phyloP scores from a whole-genome alignment of 2,113 vertebrate species.

The Polyodon spathula region DNA sequence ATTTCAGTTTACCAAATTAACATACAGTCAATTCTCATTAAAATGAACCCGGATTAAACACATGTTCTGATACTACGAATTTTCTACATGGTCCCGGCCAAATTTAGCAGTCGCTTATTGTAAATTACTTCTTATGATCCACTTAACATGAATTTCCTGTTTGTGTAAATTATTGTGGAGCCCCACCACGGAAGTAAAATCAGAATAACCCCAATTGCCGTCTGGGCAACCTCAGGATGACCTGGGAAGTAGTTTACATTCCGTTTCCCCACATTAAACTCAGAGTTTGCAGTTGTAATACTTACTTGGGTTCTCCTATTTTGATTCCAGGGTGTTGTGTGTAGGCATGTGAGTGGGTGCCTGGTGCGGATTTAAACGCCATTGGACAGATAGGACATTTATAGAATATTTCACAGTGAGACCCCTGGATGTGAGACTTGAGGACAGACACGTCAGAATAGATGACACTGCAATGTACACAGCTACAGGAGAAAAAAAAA shows the following conservation, averaged over 20 bases:
- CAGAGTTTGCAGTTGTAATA: constrained; percentile 19
- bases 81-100: no score
- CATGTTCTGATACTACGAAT: no score
- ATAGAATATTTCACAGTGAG: constrained; percentile 96
- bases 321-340: constrained; percentile 93
- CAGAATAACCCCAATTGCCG: no score
- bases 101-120: not conserved
- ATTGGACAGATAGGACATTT: constrained; percentile 97
- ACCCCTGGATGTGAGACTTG: constrained; percentile 89
- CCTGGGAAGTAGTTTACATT: no score
- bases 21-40: not conserved
- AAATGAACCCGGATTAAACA: no score
- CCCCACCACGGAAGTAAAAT: no score
- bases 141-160: no score
- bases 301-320: constrained; percentile 94
- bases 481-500: constrained; percentile 59
- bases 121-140: no score
- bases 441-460: constrained; percentile 82
- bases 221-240: no score
- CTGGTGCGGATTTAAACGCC: constrained; percentile 93
- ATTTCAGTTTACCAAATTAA: not conserved
- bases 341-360: constrained; percentile 84
- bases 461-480: constrained; percentile 86
- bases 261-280: no score
- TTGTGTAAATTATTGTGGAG: no score